Base-by-base conservation (phyloP, 2,113 vertebrate genomes). In the Plectropomus leopardus region DNA sequence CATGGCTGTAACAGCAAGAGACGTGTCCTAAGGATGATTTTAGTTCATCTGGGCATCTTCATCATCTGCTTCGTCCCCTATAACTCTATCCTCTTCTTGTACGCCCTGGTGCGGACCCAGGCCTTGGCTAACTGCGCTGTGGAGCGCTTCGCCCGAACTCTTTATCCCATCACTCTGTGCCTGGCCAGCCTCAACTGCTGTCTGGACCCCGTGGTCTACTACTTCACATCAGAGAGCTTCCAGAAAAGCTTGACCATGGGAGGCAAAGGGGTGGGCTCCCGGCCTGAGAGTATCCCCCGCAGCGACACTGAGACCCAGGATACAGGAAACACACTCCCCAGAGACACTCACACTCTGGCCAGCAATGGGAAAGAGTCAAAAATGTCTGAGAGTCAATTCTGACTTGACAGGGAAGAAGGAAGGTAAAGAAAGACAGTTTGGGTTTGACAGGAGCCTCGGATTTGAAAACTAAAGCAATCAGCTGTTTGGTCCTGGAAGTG, bases 141-240 rank as follows among this genome's bases (percentile, higher is more conserved):
- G 74, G 98, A 98, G 92, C 95, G 96, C 59, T 97, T 99, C 86
- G 98, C 97, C 0, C 96, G 96, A 80, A 99, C 96, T 1, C 94
- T 99, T 84, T 99, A 99, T 68, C 98, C 98, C 6, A 96, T 99
- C 86, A 99, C 98, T 0, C 89, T 99, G 86, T 99, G 98, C 85
- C 93, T 99, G 51, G 98, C 98, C 30, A 96, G 96, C 16, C 95
- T 97, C 74, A 99, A 99, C 92, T 99, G 98, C 95, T 99, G 97
- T 92, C 96, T 99, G 23, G 98, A 99, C 85, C 98, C 98, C 0
- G 98, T 99, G 72, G 97, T 99, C 80, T 99, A 99, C 86, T 99
- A 99, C 86, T 99, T 99, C 77, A 99, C 98, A 1, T 98, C 98
- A 0, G 98, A 99, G 91, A 98, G 97, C 75, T 99, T 99, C 92